Percentiles rank a stretch among this genome's conserved stretches.
Conservation (phyloP, 1,140 invertebrate genomes). For the Ceratina australensis region DNA sequence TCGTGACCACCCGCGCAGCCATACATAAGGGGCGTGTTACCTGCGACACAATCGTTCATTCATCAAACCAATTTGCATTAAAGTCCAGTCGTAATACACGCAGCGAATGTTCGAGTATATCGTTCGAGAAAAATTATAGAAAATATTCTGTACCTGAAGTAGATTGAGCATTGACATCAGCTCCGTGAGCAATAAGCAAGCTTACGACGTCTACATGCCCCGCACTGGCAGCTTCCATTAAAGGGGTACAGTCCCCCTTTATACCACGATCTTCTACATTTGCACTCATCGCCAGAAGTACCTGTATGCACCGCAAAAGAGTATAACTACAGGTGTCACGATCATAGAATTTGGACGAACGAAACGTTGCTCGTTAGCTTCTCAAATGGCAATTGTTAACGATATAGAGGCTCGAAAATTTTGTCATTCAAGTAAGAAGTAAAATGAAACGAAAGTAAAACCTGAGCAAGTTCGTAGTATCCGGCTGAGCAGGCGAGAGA, state of each 20-base stretch:
- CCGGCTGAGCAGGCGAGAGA: constrained; percentile 96
- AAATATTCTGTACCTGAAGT: constrained; percentile 86
- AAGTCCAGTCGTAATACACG: no score
- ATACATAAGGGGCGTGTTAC: constrained; percentile 98
- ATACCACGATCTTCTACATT: constrained; percentile 98
- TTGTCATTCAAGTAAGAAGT: no score
- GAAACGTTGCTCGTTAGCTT: no score
- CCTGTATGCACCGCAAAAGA: constrained; percentile 79
- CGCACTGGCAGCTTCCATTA: constrained; percentile 98
- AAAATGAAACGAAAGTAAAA: constrained; percentile 70
- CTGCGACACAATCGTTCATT: constrained; percentile 68
- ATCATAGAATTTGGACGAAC: no score
- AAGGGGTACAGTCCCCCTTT: constrained; percentile 96
- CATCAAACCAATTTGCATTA: not conserved
- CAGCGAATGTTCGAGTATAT: no score
- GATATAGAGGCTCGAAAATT: no score
- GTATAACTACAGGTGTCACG: not conserved
- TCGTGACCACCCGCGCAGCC: constrained; percentile 97
- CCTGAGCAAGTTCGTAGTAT: constrained; percentile 95
- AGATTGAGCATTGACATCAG: constrained; percentile 97
- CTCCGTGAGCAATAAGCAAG: constrained; percentile 93
- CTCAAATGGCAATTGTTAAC: no score
- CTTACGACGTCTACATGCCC: constrained; percentile 97
- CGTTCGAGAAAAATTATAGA: not conserved
- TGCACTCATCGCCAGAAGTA: constrained; percentile 96